Evolutionary conservation across 2,797 vertebrate genomes (phyloP), one percentile per base, ranked within the genome.

Genomic region (Malacoraja senta): DNA sequence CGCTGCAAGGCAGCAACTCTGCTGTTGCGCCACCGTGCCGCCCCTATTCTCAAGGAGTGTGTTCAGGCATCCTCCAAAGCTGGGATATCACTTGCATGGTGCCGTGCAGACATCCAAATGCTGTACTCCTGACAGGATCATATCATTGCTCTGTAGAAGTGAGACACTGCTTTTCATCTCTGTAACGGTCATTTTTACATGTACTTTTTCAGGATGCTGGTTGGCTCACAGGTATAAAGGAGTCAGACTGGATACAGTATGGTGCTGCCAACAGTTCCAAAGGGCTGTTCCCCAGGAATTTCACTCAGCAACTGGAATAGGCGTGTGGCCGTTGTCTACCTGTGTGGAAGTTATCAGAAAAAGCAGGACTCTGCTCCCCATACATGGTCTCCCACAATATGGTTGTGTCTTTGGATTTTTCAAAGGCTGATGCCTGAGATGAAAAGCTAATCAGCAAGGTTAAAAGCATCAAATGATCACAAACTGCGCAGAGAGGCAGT

Each of bases 251-350:
- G 99, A 95, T 97, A 93, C 96, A 97, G 79, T 96, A 96, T 65
- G 97, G 96, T 94, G 95, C 96, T 93, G 95, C 94, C 24, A 94
- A 94, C 12, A 96, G 97, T 84, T 96, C 96, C 21, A 98, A 97
- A 96, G 99, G 98, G 97, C 97, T 99, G 93, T 99, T 99, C 95
- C 99, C 99, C 93, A 98, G 99, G 94, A 99, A 99, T 95, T 99
- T 99, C 94, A 98, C 96, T 1, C 96, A 96, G 93, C 97, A 94
- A 93, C 94, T 98, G 95, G 96, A 98, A 78, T 99, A 97, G 96
- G 63, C 94, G 1, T 93, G 94, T 58, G 12, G 0, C 2, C 72
- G 72, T 72, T 88, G 93, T 76, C 93, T 24, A 38, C 0, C 61
- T 53, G 44, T 80, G 90, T 58, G 90, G 90, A 92, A 76, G 12